Evolutionary conservation across 1,140 invertebrate species (phyloP).

Genomic region (Apocrypta bakeri): DNA sequence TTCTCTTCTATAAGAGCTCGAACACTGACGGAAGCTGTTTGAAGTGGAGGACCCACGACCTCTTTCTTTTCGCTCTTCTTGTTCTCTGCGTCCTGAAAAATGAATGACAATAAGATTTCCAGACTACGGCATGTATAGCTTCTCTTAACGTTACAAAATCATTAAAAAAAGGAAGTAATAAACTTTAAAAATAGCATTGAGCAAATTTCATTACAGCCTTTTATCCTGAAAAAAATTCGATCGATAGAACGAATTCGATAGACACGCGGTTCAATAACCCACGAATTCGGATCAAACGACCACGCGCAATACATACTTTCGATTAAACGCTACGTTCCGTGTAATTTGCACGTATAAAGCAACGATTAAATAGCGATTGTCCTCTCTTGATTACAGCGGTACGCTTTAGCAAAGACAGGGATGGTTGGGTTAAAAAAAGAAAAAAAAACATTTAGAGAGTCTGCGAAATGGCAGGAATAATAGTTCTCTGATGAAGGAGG

Average conservation of each 20-base stretch:
- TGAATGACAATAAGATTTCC: constrained; percentile 53
- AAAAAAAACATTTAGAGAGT: not conserved
- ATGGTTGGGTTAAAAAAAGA: not conserved
- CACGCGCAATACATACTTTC: not conserved
- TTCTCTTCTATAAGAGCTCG: constrained; percentile 93
- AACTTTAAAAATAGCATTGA: no score
- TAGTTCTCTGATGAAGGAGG: not conserved
- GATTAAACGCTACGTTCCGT: not conserved
- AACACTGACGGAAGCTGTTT: constrained; percentile 91
- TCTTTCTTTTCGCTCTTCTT: constrained; percentile 92
- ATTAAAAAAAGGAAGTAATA: no score
- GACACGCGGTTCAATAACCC: no score
- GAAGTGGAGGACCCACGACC: constrained; percentile 84
- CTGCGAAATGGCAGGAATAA: not conserved
- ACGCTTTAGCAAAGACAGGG: no score
- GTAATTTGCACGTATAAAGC: constrained; percentile 9
- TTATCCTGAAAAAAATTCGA: no score
- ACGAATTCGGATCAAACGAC: no score
- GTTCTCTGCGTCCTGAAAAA: constrained; percentile 85
- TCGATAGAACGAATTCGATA: no score
- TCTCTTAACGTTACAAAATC: no score
- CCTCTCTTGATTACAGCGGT: not conserved
- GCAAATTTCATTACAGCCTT: no score
- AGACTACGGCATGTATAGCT: no score
- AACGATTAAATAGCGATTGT: constrained; percentile 12